Conservation (phyloP, 1,140 invertebrate species). For the Fopius arisanus region DNA sequence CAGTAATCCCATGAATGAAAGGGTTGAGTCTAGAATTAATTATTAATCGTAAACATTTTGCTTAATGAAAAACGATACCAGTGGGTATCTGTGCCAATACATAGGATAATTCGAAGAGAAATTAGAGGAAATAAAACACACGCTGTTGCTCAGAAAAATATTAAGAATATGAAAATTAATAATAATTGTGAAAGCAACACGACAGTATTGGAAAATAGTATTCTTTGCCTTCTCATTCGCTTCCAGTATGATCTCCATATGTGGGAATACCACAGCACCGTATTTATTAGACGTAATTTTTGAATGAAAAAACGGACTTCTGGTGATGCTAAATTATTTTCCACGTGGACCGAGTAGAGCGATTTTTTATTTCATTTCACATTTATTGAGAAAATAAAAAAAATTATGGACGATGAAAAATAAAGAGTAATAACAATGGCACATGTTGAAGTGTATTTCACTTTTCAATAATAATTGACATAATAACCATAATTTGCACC, state of each 20-base stretch:
- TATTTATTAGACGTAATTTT: background rate
- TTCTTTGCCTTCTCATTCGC: slow-evolving; percentile 13
- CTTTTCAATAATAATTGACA: background rate
- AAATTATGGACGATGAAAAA: background rate
- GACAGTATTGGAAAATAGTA: slow-evolving; percentile 5
- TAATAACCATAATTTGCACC: slow-evolving; percentile 1
- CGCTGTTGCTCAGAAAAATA: slow-evolving; percentile 21
- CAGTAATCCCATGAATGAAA: background rate
- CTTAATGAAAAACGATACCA: slow-evolving; percentile 27
- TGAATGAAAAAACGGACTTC: background rate
- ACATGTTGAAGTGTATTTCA: background rate
- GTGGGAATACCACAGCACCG: background rate
- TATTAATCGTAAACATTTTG: slow-evolving; percentile 12
- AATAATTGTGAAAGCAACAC: background rate
- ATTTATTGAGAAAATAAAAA: background rate
- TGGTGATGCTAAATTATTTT: background rate
- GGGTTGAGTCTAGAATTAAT: slow-evolving; percentile 2
- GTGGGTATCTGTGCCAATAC: slow-evolving; percentile 32
- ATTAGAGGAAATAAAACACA: background rate
- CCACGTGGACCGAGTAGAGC: background rate
- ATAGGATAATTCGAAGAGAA: slow-evolving; percentile 10
- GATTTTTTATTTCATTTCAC: background rate
- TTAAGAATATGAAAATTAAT: background rate
- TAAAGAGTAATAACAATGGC: background rate
- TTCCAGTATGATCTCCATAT: slow-evolving; percentile 5